A percentile compares a stretch with the other conserved stretches of the same genome.
These are phyloP conservation scores for Schizopygopsis pylzovi DNA, from an alignment of 2,797 vertebrate species.

Conservation along the genomic window DNA sequence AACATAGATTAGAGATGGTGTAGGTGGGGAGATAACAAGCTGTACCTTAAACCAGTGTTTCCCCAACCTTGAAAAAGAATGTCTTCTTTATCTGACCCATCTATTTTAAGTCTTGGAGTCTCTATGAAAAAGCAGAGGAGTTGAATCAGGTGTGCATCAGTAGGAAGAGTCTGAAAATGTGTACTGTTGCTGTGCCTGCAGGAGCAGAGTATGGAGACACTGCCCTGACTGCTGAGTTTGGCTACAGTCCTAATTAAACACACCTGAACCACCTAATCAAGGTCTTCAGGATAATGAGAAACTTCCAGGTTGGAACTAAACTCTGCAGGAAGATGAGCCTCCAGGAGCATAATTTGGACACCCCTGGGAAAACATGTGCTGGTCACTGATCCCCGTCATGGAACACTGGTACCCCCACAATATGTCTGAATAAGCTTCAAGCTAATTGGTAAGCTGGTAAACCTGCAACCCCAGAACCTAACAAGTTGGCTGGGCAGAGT, in stretches of 20 bases:
- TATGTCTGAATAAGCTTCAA: not conserved
- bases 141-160: too few species aligned
- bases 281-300: not conserved
- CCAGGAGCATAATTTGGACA: not conserved
- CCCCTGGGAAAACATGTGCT: not conserved
- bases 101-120: too few species aligned
- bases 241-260: not conserved
- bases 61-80: too few species aligned
- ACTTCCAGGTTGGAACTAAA: not conserved
- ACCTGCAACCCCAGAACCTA: not conserved
- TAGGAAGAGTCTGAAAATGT: not conserved
- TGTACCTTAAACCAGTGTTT: not conserved
- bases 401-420: not conserved
- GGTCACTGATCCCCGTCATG: not conserved
- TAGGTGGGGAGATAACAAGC: not conserved
- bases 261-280: not conserved
- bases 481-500: not conserved
- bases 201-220: not conserved
- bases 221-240: not conserved
- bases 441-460: not conserved
- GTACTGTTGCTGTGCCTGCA: not conserved
- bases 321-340: not conserved
- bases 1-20: not conserved
- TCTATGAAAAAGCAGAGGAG: too few species aligned
- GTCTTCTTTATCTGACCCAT: too few species aligned